Evolutionary conservation across 2,113 vertebrate species (phyloP).

Genomic region (Tiliqua scincoides): DNA sequence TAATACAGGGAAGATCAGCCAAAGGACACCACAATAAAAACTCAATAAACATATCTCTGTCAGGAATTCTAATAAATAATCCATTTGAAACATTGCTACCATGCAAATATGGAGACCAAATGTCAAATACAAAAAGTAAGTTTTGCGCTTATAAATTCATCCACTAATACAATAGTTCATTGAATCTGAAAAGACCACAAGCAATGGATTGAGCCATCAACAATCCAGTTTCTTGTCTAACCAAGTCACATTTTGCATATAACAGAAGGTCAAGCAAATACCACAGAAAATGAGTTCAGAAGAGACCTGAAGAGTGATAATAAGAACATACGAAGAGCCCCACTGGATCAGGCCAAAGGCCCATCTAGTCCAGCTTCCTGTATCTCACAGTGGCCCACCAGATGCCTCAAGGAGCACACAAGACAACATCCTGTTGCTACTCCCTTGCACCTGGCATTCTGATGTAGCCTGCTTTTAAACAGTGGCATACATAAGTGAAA

Average conservation of each 20-base stretch:
- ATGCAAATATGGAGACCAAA: not conserved
- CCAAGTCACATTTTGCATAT: not conserved
- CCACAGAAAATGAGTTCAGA: not conserved
- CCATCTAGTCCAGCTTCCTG: too few species aligned
- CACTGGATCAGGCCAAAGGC: too few species aligned
- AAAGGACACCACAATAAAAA: not conserved
- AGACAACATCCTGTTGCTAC: too few species aligned
- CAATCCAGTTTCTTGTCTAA: not conserved
- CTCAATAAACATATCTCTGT: not conserved
- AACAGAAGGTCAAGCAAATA: not conserved
- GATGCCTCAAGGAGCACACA: too few species aligned
- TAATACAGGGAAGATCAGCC: conserved; percentile 20
- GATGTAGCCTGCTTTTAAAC: too few species aligned
- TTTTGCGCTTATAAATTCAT: not conserved
- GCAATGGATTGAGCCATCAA: not conserved
- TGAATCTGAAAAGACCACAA: not conserved
- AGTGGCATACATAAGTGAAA: not conserved
- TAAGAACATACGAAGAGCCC: too few species aligned
- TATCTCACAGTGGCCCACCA: too few species aligned
- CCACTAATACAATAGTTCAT: not conserved
- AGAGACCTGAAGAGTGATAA: not conserved
- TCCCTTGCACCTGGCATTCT: too few species aligned
- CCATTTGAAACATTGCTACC: conserved; percentile 1
- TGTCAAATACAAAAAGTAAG: not conserved
- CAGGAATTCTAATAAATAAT: conserved; percentile 1